Conservation (phyloP, 2,113 vertebrate species). For the Periophthalmus modestus region DNA sequence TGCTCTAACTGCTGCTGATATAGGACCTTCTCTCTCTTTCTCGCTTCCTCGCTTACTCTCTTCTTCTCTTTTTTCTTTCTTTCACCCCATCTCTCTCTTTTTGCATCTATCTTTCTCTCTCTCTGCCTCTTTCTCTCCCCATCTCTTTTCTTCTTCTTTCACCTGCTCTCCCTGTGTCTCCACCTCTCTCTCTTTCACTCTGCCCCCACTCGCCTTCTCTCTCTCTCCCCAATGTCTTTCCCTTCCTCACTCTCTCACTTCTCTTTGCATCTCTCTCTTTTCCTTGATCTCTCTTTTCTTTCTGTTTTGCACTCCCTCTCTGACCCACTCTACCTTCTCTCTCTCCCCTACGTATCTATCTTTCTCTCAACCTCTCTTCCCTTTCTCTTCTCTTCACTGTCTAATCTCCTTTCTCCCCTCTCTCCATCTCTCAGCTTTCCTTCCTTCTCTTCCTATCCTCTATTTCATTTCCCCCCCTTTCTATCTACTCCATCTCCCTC, state of each 20-base stretch:
- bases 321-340: background rate
- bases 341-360: background rate
- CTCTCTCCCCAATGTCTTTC: background rate
- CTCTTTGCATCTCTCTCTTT: background rate
- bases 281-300: background rate
- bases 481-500: background rate
- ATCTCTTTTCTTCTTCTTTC: no score
- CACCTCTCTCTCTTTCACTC: background rate
- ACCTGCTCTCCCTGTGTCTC: no score
- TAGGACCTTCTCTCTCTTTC: background rate
- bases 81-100: no score
- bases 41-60: background rate
- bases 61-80: background rate
- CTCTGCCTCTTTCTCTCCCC: background rate
- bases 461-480: background rate
- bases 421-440: background rate
- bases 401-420: background rate
- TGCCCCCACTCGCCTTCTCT: background rate
- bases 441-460: background rate
- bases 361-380: background rate
- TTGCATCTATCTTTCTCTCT: no score
- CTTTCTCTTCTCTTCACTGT: no score
- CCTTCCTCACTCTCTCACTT: background rate
- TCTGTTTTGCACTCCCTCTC: background rate
- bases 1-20: background rate